A percentile compares a stretch with the other conserved stretches of the same genome.
These are phyloP conservation scores for Bombus difficillimus DNA, from an alignment of 1,140 invertebrate species.

Conservation along the genomic window DNA sequence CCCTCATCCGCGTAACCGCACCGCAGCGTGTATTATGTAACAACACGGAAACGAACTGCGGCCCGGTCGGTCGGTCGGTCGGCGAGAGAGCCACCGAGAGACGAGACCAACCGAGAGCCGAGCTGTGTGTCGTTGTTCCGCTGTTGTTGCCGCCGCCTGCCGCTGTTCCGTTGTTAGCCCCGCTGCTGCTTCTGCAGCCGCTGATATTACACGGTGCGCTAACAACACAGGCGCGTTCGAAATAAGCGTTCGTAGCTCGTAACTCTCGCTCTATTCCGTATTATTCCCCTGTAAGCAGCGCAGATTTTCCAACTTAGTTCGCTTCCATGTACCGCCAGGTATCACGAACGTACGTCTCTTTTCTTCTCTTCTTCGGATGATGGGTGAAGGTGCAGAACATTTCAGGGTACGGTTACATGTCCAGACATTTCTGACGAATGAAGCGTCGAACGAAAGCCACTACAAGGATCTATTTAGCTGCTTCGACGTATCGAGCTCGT, in stretches of 20 bases:
- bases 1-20: constrained; percentile 80
- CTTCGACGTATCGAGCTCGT: too few species aligned
- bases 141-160: constrained; percentile 56
- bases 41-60: constrained; percentile 81
- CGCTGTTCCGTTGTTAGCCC: constrained; percentile 56
- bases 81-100: constrained; percentile 35
- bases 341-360: fast-evolving
- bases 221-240: constrained; percentile 65
- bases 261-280: constrained; percentile 51
- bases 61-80: constrained; percentile 49
- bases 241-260: constrained; percentile 71
- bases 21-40: constrained; percentile 83
- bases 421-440: fast-evolving
- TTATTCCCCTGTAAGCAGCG: constrained; percentile 37
- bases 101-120: neutral
- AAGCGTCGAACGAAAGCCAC: too few species aligned
- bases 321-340: neutral
- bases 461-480: too few species aligned
- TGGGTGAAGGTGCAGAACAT: fast-evolving
- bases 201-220: constrained; percentile 71
- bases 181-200: constrained; percentile 56
- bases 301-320: neutral
- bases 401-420: too few species aligned
- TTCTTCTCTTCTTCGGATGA: neutral
- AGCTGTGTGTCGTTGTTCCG: constrained; percentile 48